These are phyloP conservation scores for Sebastes minor DNA, from an alignment of 2,797 vertebrate genomes.

Conservation along the genomic window DNA sequence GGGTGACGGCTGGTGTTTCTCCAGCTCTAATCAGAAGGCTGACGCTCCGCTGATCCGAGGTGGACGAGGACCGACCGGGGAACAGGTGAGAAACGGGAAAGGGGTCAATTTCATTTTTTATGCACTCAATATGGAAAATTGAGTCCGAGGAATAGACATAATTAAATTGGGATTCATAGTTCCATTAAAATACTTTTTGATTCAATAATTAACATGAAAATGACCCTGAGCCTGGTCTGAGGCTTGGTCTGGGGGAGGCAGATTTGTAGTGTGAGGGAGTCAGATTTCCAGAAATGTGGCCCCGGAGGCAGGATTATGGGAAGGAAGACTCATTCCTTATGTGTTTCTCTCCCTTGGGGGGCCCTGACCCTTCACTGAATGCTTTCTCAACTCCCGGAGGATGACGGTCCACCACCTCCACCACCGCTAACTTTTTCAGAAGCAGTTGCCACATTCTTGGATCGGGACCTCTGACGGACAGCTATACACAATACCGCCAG, in stretches of 20 bases:
- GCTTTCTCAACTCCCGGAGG: conserved; percentile 9
- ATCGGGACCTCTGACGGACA: conserved; percentile 9
- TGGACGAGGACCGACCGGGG: not conserved
- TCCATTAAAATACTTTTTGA: not conserved
- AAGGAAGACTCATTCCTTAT: not conserved
- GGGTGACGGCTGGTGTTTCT: too few relatives aligned
- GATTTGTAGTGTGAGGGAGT: not conserved
- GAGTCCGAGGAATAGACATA: not conserved
- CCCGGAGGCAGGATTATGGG: conserved; percentile 9
- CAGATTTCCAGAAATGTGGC: not conserved
- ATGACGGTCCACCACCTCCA: not conserved
- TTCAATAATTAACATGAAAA: not conserved
- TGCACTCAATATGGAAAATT: not conserved
- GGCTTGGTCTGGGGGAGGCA: not conserved
- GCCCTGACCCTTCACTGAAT: not conserved
- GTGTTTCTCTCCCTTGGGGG: not conserved
- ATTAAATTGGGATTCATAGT: not conserved
- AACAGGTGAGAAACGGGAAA: not conserved
- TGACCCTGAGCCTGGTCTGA: not conserved
- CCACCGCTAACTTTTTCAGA: not conserved
- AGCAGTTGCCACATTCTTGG: conserved; percentile 28
- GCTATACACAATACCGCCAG: not conserved
- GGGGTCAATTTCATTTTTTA: not conserved
- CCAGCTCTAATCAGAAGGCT: not conserved
- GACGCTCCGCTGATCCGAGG: too few relatives aligned